These are phyloP conservation scores for Drosophila anomalipes DNA, from an alignment of 2,888 invertebrate species.

Conservation along the genomic window DNA sequence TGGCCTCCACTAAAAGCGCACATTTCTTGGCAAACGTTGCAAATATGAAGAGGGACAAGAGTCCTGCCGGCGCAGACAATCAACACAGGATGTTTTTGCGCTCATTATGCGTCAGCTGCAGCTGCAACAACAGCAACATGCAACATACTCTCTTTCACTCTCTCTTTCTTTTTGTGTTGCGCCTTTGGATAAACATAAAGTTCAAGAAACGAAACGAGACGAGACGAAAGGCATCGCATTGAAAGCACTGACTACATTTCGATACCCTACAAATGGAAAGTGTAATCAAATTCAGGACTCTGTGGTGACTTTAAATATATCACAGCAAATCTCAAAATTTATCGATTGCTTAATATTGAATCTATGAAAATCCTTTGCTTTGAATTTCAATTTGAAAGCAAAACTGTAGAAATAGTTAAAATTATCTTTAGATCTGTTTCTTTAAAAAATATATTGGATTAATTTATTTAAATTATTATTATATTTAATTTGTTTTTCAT, in stretches of 20 bases:
- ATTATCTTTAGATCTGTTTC: background rate
- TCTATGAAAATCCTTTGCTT: background rate
- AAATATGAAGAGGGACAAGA: slow-evolving; percentile 44
- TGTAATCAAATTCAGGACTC: background rate
- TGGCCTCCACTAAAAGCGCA: slow-evolving; percentile 71
- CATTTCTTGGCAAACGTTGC: slow-evolving; percentile 72
- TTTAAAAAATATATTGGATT: background rate
- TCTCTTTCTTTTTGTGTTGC: slow-evolving; percentile 42
- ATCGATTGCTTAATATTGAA: background rate
- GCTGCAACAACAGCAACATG: slow-evolving; percentile 37
- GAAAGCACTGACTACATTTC: slow-evolving; percentile 16
- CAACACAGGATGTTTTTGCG: slow-evolving; percentile 76
- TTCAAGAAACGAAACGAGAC: slow-evolving; percentile 44
- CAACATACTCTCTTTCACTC: slow-evolving; percentile 11
- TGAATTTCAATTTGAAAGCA: background rate
- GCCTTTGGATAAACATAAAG: slow-evolving; percentile 62
- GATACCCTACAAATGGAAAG: slow-evolving; percentile 26
- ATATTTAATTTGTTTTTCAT: background rate
- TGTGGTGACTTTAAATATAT: background rate
- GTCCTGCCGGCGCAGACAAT: slow-evolving; percentile 61
- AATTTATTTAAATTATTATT: background rate
- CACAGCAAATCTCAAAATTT: too few relatives aligned
- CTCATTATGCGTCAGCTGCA: slow-evolving; percentile 80
- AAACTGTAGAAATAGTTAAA: background rate
- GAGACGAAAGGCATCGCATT: slow-evolving; percentile 2